A percentile compares a stretch with the other conserved stretches of the same genome.
Evolutionary conservation across 30 jellyfish, hydroid and myxozoan genomes (phyloP).

Genomic region (Aurelia aurita complex sp. Pacific): DNA sequence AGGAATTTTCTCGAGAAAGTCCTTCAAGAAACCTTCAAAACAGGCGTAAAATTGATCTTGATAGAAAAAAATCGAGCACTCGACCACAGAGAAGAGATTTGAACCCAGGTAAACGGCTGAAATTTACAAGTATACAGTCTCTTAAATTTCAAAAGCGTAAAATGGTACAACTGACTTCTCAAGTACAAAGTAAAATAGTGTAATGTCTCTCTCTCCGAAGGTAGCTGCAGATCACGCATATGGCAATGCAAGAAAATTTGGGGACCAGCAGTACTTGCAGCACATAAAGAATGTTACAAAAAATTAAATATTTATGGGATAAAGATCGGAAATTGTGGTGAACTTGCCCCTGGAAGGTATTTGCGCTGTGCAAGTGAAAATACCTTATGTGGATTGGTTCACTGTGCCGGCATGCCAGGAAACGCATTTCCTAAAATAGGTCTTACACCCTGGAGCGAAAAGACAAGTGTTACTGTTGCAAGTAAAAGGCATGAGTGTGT

Average conservation of each 20-base stretch:
- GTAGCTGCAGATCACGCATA: constrained; percentile 38
- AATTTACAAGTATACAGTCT: too few relatives aligned
- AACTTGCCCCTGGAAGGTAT: constrained; percentile 15
- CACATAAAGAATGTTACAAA: constrained; percentile 22
- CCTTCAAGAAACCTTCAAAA: too few relatives aligned
- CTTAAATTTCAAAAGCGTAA: too few relatives aligned
- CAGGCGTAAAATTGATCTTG: too few relatives aligned
- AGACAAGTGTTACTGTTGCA: too few relatives aligned
- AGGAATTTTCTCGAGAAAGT: too few relatives aligned
- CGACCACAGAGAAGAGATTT: too few relatives aligned
- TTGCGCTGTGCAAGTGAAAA: constrained; percentile 23
- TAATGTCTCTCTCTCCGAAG: too few relatives aligned
- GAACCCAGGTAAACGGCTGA: too few relatives aligned
- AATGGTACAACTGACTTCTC: too few relatives aligned
- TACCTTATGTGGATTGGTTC: constrained; percentile 33
- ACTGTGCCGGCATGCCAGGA: constrained; percentile 19
- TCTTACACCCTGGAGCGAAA: background rate
- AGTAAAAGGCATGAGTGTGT: background rate
- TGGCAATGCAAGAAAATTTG: constrained; percentile 51
- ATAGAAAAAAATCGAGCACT: too few relatives aligned
- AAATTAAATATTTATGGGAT: constrained; percentile 28
- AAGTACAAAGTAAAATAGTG: too few relatives aligned
- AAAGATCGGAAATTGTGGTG: constrained; percentile 63
- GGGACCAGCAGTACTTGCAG: constrained; percentile 34
- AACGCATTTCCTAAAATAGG: constrained; percentile 41